Evolutionary conservation across 2,113 vertebrate species (phyloP), one percentile per base, ranked within the genome.

Genomic region (Actenoides lindsayi): DNA sequence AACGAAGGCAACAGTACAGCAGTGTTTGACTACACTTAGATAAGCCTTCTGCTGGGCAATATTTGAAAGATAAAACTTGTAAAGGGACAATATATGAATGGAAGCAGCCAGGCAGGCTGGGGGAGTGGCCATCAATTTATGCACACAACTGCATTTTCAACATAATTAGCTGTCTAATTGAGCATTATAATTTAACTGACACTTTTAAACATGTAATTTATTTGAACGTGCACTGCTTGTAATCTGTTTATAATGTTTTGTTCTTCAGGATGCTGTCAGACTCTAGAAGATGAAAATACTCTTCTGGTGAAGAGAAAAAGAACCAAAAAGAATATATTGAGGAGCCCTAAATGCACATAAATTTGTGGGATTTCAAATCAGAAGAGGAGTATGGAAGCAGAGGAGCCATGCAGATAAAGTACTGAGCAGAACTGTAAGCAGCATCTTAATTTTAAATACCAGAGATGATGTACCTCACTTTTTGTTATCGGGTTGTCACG

Each of bases 101-200:
- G 62, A 67, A 92, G 60, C 88, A 95, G 73, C 63, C 87, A 89
- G 42, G 74, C 80, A 90, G 88, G 56, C 68, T 80, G 63, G 84
- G 70, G 95, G 93, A 27, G 79, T 96, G 95, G 89, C 74, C 60
- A 60, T 89, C 50, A 46, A 33, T 71, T 90, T 92, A 77, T 81
- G 56, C 71, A 89, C 77, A 76, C 86, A 95, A 89, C 83, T 96
- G 90, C 93, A 87, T 96, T 97, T 98, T 97, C 97, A 97, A 89
- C 81, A 63, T 95, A 97, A 97, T 97, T 98, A 97, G 83, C 53
- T 96, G 57, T 97, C 93, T 97, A 98, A 97, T 97, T 97, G 97
- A 85, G 93, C 96, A 96, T 93, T 95, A 24, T 88, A 11, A 33
- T 89, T 89, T 87, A 96, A 82, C 83, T 93, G 92, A 96, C 78